Conservation (phyloP, 2,113 vertebrate genomes). For the Thamnophis sirtalis region DNA sequence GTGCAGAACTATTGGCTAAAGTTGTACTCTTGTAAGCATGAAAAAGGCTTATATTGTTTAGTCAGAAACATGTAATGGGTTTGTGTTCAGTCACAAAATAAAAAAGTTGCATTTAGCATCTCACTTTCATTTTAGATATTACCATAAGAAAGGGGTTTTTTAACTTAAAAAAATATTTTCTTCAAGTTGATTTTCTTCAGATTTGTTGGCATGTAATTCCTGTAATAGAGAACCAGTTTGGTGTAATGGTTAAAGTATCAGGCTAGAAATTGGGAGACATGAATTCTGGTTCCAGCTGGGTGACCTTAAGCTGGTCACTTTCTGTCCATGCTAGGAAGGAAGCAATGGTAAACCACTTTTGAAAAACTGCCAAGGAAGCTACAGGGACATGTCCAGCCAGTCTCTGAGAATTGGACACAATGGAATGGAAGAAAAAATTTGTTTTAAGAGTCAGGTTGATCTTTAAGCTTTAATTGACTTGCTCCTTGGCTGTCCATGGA, state of each 20-base stretch:
- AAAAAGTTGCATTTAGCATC: conserved; percentile 50
- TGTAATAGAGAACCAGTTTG: neutral
- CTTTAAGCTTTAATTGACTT: neutral
- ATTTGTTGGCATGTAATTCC: neutral
- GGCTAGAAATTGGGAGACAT: neutral
- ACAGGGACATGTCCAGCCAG: neutral
- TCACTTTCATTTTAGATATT: neutral
- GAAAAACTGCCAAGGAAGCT: neutral
- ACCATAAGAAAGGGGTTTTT: neutral
- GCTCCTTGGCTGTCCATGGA: neutral
- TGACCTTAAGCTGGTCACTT: neutral
- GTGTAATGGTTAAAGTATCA: neutral
- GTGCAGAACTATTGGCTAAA: neutral
- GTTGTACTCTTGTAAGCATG: neutral
- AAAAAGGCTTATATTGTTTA: conserved; percentile 28
- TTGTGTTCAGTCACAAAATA: conserved; percentile 59
- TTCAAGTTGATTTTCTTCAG: neutral
- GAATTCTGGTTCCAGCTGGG: neutral
- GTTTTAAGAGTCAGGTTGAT: neutral
- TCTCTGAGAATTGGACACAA: neutral
- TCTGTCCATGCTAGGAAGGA: neutral
- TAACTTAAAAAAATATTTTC: neutral
- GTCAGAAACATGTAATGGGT: conserved; percentile 16
- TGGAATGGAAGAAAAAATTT: neutral
- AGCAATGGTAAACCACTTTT: neutral